These are phyloP conservation scores for Apocheima hispidaria DNA, from an alignment of 2,888 invertebrate genomes.

Conservation along the genomic window DNA sequence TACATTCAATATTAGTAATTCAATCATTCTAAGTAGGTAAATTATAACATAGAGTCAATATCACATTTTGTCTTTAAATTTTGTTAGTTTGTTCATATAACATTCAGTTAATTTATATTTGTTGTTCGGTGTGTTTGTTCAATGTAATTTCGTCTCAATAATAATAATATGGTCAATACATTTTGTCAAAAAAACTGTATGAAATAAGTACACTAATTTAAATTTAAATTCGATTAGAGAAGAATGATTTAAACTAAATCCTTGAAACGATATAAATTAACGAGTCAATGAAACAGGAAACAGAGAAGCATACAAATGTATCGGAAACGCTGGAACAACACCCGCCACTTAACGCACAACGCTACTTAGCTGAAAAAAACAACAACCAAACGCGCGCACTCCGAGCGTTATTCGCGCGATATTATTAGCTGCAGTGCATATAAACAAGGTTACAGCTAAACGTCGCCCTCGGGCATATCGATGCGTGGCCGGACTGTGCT, in stretches of 20 bases:
- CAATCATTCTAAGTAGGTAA: no score
- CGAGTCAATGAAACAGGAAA: constrained; percentile 57
- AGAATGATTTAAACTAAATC: constrained; percentile 31
- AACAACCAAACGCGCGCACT: constrained; percentile 70
- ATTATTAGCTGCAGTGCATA: constrained; percentile 83
- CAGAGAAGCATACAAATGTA: constrained; percentile 61
- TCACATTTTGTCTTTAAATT: no score
- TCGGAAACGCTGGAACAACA: constrained; percentile 69
- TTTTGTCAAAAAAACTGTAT: no score
- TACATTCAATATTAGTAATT: no score
- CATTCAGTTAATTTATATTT: no score
- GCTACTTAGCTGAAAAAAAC: constrained; percentile 64
- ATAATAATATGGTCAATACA: no score
- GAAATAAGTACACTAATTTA: no score
- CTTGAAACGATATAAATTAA: constrained; percentile 47
- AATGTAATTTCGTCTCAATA: no score
- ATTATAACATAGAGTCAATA: no score
- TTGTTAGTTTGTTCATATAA: no score
- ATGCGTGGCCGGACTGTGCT: constrained; percentile 74
- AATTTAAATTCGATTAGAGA: no score
- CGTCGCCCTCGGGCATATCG: constrained; percentile 78
- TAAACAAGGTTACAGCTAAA: constrained; percentile 81
- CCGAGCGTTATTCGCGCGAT: constrained; percentile 74
- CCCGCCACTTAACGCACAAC: constrained; percentile 64
- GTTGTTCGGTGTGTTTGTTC: no score